Evolutionary conservation across 2,797 vertebrate species (phyloP).

Genomic region (Moxostoma hubbsi): DNA sequence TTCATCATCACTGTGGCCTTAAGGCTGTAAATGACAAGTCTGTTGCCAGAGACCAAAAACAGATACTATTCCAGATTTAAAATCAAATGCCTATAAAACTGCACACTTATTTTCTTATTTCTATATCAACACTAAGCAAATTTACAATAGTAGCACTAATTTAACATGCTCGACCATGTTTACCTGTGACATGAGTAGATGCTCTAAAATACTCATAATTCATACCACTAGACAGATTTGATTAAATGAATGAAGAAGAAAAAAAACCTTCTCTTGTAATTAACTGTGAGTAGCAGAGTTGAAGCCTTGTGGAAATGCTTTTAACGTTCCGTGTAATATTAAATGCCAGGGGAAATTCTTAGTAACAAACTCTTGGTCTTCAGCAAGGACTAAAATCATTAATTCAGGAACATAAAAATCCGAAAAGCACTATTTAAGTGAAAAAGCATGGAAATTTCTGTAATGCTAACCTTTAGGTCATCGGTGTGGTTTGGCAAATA

Average conservation of each 20-base stretch:
- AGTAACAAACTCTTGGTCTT: not conserved
- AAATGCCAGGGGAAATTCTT: constrained; percentile 12
- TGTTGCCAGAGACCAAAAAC: constrained; percentile 33
- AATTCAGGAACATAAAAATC: constrained; percentile 9
- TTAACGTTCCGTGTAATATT: constrained; percentile 1
- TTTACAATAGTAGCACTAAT: constrained; percentile 46
- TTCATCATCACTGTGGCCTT: constrained; percentile 52
- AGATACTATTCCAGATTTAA: constrained; percentile 36
- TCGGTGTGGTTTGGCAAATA: constrained; percentile 21
- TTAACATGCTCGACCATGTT: constrained; percentile 47
- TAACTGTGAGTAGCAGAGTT: not conserved
- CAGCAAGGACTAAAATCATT: constrained; percentile 24
- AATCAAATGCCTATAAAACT: constrained; percentile 47
- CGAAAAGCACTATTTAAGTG: constrained; percentile 13
- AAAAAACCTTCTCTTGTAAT: too few relatives aligned
- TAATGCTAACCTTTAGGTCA: constrained; percentile 32
- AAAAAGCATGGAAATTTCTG: constrained; percentile 20
- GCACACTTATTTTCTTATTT: constrained; percentile 54
- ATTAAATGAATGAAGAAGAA: constrained; percentile 14
- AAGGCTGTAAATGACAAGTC: constrained; percentile 23
- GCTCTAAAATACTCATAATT: constrained; percentile 46
- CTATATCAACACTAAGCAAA: constrained; percentile 39
- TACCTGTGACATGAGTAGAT: constrained; percentile 47
- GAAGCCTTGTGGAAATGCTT: constrained; percentile 34
- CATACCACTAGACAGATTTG: constrained; percentile 10